A percentile compares a stretch with the other conserved stretches of the same genome.
These are phyloP conservation scores for Listronotus oregonensis DNA, from an alignment of 1,140 invertebrate genomes.

Conservation along the genomic window DNA sequence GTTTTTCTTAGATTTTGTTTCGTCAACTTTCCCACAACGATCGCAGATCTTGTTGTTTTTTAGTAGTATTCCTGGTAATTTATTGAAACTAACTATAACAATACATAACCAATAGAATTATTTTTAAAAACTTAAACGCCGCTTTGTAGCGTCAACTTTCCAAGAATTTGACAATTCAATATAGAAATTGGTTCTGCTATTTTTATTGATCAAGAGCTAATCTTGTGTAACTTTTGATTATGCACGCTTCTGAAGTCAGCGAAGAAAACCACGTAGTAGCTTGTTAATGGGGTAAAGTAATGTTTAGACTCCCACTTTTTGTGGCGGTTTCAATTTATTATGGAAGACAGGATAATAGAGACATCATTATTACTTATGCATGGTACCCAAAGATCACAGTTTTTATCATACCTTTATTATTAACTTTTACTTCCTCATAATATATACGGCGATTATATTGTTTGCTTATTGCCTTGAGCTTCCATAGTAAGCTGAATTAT, in stretches of 20 bases:
- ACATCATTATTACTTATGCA: slow-evolving; percentile 16
- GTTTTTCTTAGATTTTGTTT: no score
- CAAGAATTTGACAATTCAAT: slow-evolving; percentile 37
- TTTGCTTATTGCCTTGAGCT: slow-evolving; percentile 1
- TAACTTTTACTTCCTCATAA: slow-evolving; percentile 18
- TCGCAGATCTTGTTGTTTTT: no score
- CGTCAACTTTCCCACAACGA: no score
- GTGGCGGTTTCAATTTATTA: slow-evolving; percentile 15
- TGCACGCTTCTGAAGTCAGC: slow-evolving; percentile 25
- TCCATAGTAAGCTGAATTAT: slow-evolving; percentile 3
- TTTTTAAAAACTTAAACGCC: no score
- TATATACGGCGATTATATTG: neutral
- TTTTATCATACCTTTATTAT: slow-evolving; percentile 15
- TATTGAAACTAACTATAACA: no score
- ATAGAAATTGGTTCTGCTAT: slow-evolving; percentile 38
- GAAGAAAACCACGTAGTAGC: slow-evolving; percentile 24
- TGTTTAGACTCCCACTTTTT: slow-evolving; percentile 11
- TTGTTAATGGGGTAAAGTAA: slow-evolving; percentile 34
- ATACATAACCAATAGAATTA: no score
- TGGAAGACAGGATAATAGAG: slow-evolving; percentile 9
- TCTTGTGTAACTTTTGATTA: slow-evolving; percentile 38
- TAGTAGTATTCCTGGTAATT: no score
- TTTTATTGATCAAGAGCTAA: slow-evolving; percentile 34
- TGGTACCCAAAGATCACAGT: slow-evolving; percentile 7
- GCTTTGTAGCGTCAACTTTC: slow-evolving; percentile 29